Evolutionary conservation across 2,888 invertebrate species (phyloP).

Genomic region (Caenorhabditis afra): DNA sequence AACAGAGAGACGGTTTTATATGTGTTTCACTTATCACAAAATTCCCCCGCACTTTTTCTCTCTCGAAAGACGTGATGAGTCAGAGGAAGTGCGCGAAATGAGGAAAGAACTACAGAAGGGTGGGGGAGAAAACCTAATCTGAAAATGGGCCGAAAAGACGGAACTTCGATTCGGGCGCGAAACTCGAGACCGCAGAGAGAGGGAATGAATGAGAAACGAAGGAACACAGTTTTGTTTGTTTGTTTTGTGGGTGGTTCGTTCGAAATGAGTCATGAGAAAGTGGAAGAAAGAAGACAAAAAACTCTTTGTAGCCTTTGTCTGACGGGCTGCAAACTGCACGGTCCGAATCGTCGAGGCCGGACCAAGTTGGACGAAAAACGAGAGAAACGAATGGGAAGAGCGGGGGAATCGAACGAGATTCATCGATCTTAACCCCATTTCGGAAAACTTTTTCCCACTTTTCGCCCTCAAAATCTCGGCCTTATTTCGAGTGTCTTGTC

Average conservation of each 20-base stretch:
- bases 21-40: slow-evolving; percentile 38
- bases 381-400: slow-evolving; percentile 12
- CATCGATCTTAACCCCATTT: slow-evolving; percentile 36
- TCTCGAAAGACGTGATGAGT: slow-evolving; percentile 32
- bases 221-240: slow-evolving; percentile 37
- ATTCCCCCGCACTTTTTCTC: slow-evolving; percentile 14
- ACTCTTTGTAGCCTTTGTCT: too few species aligned
- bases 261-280: slow-evolving; percentile 49
- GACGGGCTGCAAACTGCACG: too few species aligned
- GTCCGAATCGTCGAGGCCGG: too few species aligned
- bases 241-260: slow-evolving; percentile 42
- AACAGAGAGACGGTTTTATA: slow-evolving; percentile 7
- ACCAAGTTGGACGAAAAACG: slow-evolving; percentile 16
- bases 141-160: slow-evolving; percentile 31
- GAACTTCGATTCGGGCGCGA: slow-evolving; percentile 43
- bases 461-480: background rate
- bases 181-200: slow-evolving; percentile 12
- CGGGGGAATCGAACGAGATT: background rate
- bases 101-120: slow-evolving; percentile 17
- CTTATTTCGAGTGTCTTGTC: background rate
- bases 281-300: too few species aligned
- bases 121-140: slow-evolving; percentile 24
- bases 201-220: background rate
- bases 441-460: background rate
- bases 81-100: slow-evolving; percentile 25